Evolutionary conservation across 2,113 vertebrate species (phyloP).

Genomic region (Pungitius pungitius): DNA sequence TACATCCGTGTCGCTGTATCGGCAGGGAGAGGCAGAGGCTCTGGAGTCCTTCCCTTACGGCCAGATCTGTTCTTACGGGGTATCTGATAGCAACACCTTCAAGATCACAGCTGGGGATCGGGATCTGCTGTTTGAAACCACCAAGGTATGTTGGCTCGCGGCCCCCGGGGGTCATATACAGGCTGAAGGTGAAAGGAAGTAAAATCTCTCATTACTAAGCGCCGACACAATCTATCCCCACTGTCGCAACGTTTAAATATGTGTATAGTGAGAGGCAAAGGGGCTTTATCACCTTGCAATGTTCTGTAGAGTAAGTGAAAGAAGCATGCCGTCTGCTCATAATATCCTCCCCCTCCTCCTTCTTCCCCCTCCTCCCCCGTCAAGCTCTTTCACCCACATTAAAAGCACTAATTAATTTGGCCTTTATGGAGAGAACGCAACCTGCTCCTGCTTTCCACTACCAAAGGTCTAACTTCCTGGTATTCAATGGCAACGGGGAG

Average conservation of each 20-base stretch:
- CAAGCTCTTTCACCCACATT: slow-evolving; percentile 59
- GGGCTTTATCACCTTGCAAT: slow-evolving; percentile 48
- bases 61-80: slow-evolving; percentile 90
- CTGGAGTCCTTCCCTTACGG: slow-evolving; percentile 89
- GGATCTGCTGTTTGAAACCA: slow-evolving; percentile 90
- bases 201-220: background rate
- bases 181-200: background rate
- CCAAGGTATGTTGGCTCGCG: slow-evolving; percentile 79
- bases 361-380: slow-evolving; percentile 26
- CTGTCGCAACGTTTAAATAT: slow-evolving; percentile 1
- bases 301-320: slow-evolving; percentile 61
- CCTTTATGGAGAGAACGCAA: slow-evolving; percentile 69
- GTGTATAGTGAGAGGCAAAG: slow-evolving; percentile 14
- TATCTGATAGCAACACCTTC: slow-evolving; percentile 89
- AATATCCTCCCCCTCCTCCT: slow-evolving; percentile 24
- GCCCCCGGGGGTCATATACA: background rate
- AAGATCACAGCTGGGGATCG: slow-evolving; percentile 87
- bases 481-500: slow-evolving; percentile 59
- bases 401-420: slow-evolving; percentile 67
- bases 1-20: slow-evolving; percentile 88
- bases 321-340: slow-evolving; percentile 53
- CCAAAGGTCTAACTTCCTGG: slow-evolving; percentile 67
- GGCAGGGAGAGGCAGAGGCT: slow-evolving; percentile 88
- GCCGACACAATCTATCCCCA: slow-evolving; percentile 1
- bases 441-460: slow-evolving; percentile 56